Base-by-base conservation (phyloP, 2,888 invertebrate species). In the Philereme vetulata region DNA sequence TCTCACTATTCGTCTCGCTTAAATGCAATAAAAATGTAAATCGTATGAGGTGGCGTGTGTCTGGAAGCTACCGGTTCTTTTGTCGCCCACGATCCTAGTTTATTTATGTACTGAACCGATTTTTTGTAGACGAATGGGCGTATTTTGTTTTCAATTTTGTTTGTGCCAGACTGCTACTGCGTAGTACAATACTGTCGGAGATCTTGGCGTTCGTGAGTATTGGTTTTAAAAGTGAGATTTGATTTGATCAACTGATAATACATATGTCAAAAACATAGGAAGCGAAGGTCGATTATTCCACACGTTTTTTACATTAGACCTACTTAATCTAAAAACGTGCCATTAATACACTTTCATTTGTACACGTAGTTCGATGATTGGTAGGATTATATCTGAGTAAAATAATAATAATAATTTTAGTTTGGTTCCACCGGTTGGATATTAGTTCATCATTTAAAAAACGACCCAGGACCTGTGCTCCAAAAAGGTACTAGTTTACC, bases 401-500 rank as follows among this genome's bases (percentile, higher is more conserved):
- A 21, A 21, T 21, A 1, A 2, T 21, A 21, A 21, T 21, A 21
- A 21, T 21, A 21, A 21, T 21, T 21, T 21, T 21, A 21, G 21
- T 21, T 1, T 21, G 21, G 21, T 21, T 21, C 21, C 21, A 21
- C 21, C 21, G 21, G 6, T 38, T n/a, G 5, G 6, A 44, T 21
- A 21, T 44, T 42, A n/a, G n/a, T 5, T 4, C 21, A 21, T 45
- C 32, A 45, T 45, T 45, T 5, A 38, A 60, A 49, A 59, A 46
- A 45, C 46, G 43, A 46, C 46, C 34, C 43, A 45, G 77, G 79
- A 82, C 81, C 80, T 83, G 79, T 79, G 78, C 76, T 77, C 77
- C 74, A 76, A 56, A 76, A 80, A 80, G 85, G 84, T 88, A 85
- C 89, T 85, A 85, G 86, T 89, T 84, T 88, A 90, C 88, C 88